phyloP scores from a whole-genome alignment of 2,888 invertebrate genomes.

The Oxystoma pomonae region DNA sequence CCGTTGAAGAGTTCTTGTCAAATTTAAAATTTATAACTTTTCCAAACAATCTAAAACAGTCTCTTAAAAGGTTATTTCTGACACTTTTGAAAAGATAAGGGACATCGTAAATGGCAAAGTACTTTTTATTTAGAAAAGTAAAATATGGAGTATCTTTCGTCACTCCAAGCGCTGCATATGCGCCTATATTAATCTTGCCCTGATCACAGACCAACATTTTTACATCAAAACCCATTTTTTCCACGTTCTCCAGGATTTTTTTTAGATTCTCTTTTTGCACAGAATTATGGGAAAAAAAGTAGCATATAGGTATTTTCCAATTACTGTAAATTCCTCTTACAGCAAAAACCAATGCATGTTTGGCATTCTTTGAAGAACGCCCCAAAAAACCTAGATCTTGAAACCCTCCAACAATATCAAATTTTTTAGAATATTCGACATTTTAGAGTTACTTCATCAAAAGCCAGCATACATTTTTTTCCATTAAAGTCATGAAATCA shows the following conservation, averaged over 20 bases:
- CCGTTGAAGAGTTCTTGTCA: not conserved
- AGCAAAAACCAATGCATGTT: constrained; percentile 4
- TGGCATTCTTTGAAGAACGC: not conserved
- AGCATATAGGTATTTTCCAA: constrained; percentile 7
- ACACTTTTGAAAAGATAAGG: too few relatives aligned
- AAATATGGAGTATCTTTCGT: too few relatives aligned
- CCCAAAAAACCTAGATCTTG: constrained; percentile 4
- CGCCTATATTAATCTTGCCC: not conserved
- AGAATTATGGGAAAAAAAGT: constrained; percentile 3
- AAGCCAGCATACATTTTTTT: not conserved
- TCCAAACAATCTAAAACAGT: too few relatives aligned
- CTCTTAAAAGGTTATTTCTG: too few relatives aligned
- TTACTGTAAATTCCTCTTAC: not conserved
- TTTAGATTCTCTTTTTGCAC: not conserved
- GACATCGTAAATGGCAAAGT: too few relatives aligned
- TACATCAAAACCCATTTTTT: not conserved
- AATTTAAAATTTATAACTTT: too few relatives aligned
- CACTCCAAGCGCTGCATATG: too few relatives aligned
- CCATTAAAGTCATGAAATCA: too few relatives aligned
- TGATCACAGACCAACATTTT: not conserved
- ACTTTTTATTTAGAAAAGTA: too few relatives aligned
- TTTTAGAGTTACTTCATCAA: constrained; percentile 5
- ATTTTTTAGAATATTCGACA: not conserved
- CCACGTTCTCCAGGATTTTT: not conserved
- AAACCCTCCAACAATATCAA: constrained; percentile 4